Evolutionary conservation across 2,797 vertebrate genomes (phyloP).

Genomic region (Sebastes steindachneri): DNA sequence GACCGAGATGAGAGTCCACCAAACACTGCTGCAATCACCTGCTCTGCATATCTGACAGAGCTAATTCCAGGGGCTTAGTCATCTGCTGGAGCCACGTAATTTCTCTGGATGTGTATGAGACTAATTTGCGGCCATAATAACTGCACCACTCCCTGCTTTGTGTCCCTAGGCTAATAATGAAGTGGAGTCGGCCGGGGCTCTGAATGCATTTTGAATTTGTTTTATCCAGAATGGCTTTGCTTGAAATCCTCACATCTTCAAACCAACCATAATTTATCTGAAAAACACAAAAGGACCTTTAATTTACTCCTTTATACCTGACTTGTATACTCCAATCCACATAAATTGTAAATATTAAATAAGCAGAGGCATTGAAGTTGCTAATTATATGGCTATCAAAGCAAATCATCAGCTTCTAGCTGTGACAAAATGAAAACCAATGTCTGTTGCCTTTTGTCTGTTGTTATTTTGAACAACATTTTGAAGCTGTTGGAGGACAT

Average conservation of each 20-base stretch:
- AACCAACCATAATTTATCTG: slow-evolving; percentile 7
- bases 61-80: slow-evolving; percentile 16
- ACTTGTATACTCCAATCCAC: not conserved
- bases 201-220: slow-evolving; percentile 19
- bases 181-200: slow-evolving; percentile 1
- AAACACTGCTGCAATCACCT: slow-evolving; percentile 8
- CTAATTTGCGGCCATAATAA: slow-evolving; percentile 49
- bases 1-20: slow-evolving; percentile 17
- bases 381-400: slow-evolving; percentile 21
- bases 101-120: slow-evolving; percentile 5
- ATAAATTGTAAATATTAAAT: slow-evolving; percentile 27
- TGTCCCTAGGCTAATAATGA: slow-evolving; percentile 33
- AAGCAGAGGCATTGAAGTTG: slow-evolving; percentile 13
- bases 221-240: slow-evolving; percentile 15
- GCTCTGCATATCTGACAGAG: slow-evolving; percentile 17
- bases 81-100: slow-evolving; percentile 8
- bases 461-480: not conserved
- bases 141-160: slow-evolving; percentile 17
- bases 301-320: slow-evolving; percentile 24
- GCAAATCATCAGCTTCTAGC: slow-evolving; percentile 12
- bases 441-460: not conserved
- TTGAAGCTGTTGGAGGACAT: not conserved
- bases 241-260: slow-evolving; percentile 7
- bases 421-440: not conserved
- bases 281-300: slow-evolving; percentile 22